Percentiles rank a stretch among this genome's conserved stretches.
These are phyloP conservation scores for Geotrypetes seraphini DNA, from an alignment of 2,797 vertebrate species.

Conservation along the genomic window DNA sequence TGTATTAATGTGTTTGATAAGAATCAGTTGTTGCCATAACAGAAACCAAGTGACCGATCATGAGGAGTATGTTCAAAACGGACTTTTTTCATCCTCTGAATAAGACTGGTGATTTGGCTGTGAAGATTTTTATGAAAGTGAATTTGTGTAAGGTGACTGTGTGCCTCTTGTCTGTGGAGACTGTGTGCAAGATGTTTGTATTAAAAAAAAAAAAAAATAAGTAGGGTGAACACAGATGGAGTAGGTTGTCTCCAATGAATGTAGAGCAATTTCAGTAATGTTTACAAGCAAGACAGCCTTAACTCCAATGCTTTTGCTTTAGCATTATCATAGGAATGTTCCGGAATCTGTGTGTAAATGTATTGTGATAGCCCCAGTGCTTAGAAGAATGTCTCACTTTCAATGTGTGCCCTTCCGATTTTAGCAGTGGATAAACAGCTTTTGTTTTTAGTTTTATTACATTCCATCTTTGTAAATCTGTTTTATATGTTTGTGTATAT, in stretches of 20 bases:
- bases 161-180: slow-evolving; percentile 26
- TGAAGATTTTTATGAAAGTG: slow-evolving; percentile 25
- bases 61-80: slow-evolving; percentile 41
- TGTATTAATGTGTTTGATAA: slow-evolving; percentile 49
- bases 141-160: slow-evolving; percentile 26
- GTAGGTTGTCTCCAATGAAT: slow-evolving; percentile 36
- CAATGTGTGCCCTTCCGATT: slow-evolving; percentile 25
- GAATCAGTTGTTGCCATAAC: slow-evolving; percentile 73
- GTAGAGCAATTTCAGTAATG: slow-evolving; percentile 44
- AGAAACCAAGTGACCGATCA: slow-evolving; percentile 73
- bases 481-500: slow-evolving; percentile 34
- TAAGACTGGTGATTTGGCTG: slow-evolving; percentile 27
- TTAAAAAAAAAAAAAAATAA: too few species aligned
- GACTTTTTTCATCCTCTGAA: slow-evolving; percentile 26
- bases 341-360: slow-evolving; percentile 16
- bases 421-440: slow-evolving; percentile 10
- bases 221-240: slow-evolving; percentile 19
- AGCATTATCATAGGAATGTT: slow-evolving; percentile 47
- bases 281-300: slow-evolving; percentile 59
- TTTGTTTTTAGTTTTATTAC: slow-evolving; percentile 25
- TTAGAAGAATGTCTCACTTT: slow-evolving; percentile 23
- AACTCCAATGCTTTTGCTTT: slow-evolving; percentile 33
- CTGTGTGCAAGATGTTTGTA: slow-evolving; percentile 14
- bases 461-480: slow-evolving; percentile 40
- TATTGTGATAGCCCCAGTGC: slow-evolving; percentile 17